Conservation (phyloP, 2,113 vertebrate species). For the Oryzias celebensis region DNA sequence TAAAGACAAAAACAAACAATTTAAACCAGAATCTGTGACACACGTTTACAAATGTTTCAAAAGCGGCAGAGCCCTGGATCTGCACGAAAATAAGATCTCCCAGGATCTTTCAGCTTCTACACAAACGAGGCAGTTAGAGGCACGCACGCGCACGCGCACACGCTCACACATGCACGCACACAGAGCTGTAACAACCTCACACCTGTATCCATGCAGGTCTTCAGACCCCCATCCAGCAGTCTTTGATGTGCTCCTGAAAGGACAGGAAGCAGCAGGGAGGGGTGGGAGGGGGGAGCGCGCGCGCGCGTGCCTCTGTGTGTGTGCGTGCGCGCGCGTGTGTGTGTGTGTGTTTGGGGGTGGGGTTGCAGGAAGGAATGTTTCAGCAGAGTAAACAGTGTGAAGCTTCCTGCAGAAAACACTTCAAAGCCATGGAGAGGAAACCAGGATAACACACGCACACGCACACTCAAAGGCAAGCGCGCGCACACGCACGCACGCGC, state of each 20-base stretch:
- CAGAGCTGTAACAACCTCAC: conserved; percentile 52
- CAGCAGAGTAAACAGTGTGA: conserved; percentile 69
- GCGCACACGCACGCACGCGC: conserved; percentile 3
- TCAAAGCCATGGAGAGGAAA: conserved; percentile 66
- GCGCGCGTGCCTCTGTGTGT: conserved; percentile 7
- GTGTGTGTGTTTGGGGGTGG: conserved; percentile 6
- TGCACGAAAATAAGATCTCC: too few species aligned
- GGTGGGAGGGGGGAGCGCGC: neutral
- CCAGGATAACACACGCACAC: conserved; percentile 27
- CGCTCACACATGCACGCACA: conserved; percentile 28
- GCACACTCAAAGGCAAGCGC: conserved; percentile 6
- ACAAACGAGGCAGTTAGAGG: neutral
- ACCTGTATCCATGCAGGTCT: conserved; percentile 63
- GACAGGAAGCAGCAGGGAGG: conserved; percentile 28
- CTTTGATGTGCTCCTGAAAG: conserved; percentile 61
- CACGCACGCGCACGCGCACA: conserved; percentile 13
- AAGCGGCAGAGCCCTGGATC: too few species aligned
- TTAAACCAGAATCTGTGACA: too few species aligned
- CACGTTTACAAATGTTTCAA: too few species aligned
- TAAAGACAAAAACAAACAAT: too few species aligned
- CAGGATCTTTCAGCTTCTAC: too few species aligned
- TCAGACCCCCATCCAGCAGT: conserved; percentile 52
- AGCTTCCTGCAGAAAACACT: conserved; percentile 72
- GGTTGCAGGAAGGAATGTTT: conserved; percentile 66
- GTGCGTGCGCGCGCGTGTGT: conserved; percentile 17